Percentiles rank a stretch among this genome's conserved stretches.
Conservation (phyloP, 2,888 invertebrate species). For the Bembecia ichneumoniformis region DNA sequence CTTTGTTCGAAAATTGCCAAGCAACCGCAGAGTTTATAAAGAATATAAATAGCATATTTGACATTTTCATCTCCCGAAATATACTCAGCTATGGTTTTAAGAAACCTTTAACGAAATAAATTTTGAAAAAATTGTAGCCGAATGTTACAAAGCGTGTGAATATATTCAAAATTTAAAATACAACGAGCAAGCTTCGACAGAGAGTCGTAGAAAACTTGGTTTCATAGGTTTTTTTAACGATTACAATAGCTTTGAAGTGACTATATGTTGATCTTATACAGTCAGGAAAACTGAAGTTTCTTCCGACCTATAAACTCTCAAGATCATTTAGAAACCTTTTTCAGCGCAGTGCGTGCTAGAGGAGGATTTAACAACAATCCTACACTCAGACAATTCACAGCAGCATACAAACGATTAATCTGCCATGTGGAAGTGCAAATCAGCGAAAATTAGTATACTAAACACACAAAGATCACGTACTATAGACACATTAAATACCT, state of each 20-base stretch:
- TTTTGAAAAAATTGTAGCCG: not conserved
- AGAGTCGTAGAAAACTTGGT: constrained; percentile 3
- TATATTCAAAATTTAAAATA: not conserved
- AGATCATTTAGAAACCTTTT: constrained; percentile 5
- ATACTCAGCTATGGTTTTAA: constrained; percentile 1
- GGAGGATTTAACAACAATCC: not conserved
- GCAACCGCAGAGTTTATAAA: constrained; percentile 1
- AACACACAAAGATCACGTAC: too few relatives aligned
- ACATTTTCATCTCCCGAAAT: constrained; percentile 3
- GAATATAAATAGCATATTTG: too few relatives aligned
- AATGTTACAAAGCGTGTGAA: too few relatives aligned
- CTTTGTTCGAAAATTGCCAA: constrained; percentile 1
- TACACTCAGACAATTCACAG: not conserved
- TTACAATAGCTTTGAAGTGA: constrained; percentile 4
- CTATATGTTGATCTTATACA: constrained; percentile 4
- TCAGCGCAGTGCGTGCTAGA: constrained; percentile 5
- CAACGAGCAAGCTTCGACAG: not conserved
- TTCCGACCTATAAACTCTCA: constrained; percentile 7
- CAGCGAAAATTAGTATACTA: too few relatives aligned
- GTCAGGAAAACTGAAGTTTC: constrained; percentile 6
- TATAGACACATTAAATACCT: too few relatives aligned
- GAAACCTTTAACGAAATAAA: constrained; percentile 1
- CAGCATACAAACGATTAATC: not conserved
- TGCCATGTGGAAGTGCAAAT: not conserved
- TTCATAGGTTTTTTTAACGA: constrained; percentile 3